These are phyloP conservation scores for Zapornia atra DNA, from an alignment of 2,113 vertebrate genomes.

Conservation along the genomic window DNA sequence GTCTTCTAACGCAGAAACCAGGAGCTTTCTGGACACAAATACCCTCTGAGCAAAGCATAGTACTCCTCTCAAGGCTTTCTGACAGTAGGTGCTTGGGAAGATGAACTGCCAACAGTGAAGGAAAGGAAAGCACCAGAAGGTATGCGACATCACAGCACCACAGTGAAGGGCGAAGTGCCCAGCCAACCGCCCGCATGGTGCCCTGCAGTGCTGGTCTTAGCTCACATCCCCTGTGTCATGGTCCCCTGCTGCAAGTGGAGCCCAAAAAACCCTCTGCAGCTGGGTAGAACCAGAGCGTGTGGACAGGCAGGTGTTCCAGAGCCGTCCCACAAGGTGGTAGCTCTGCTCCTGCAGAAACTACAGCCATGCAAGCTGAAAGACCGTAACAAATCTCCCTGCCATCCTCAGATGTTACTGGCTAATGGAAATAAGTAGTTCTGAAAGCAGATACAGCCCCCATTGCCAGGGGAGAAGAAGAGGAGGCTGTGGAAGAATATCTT, in stretches of 20 bases:
- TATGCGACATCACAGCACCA: accelerated
- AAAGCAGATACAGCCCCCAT: neutral
- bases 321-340: neutral
- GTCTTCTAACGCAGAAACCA: neutral
- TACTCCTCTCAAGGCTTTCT: neutral
- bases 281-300: neutral
- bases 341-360: neutral
- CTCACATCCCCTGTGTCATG: neutral
- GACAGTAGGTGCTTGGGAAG: neutral
- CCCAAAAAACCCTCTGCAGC: neutral
- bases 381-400: neutral
- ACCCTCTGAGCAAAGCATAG: neutral
- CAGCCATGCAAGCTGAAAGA: neutral
- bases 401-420: neutral
- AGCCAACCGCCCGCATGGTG: accelerated
- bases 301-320: neutral
- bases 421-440: neutral
- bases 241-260: neutral
- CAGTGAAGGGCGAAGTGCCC: neutral
- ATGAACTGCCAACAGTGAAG: neutral
- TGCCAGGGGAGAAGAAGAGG: neutral
- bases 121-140: neutral
- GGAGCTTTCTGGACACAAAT: neutral
- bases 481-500: neutral
- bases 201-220: neutral